Conservation (phyloP, 2,113 vertebrate species). For the Rhinogobius similis region DNA sequence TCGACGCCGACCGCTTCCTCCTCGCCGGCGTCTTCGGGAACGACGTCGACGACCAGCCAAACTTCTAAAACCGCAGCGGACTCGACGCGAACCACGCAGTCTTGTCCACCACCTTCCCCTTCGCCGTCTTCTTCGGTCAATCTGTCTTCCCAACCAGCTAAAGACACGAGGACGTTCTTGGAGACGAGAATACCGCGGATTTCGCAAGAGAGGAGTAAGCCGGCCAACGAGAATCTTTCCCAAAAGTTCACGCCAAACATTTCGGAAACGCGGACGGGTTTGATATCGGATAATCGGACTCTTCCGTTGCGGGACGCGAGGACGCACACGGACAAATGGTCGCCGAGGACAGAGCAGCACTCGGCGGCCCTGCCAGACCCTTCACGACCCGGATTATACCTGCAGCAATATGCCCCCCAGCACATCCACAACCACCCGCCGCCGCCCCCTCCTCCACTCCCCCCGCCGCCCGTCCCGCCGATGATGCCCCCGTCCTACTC, state of each 20-base stretch:
- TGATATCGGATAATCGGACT: slow-evolving; percentile 10
- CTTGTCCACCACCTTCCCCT: slow-evolving; percentile 27
- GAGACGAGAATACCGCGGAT: neutral
- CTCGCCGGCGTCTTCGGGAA: slow-evolving; percentile 2
- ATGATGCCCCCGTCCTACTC: slow-evolving; percentile 51
- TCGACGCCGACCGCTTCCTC: neutral
- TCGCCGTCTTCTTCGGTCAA: neutral
- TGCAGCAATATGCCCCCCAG: slow-evolving; percentile 59
- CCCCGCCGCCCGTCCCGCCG: slow-evolving; percentile 50
- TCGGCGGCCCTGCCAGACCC: slow-evolving; percentile 5
- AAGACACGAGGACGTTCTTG: neutral
- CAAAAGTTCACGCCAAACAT: neutral
- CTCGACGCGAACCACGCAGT: neutral
- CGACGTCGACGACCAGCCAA: neutral
- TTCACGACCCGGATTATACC: slow-evolving; percentile 39
- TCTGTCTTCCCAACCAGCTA: slow-evolving; percentile 52
- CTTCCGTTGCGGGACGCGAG: neutral
- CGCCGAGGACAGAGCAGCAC: slow-evolving; percentile 20
- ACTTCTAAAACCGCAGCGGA: slow-evolving; percentile 9
- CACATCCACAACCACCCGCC: slow-evolving; percentile 31
- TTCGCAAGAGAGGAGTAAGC: neutral
- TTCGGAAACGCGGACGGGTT: neutral
- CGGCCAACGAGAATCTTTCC: neutral
- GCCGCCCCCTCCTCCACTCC: slow-evolving; percentile 13
- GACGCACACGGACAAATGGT: slow-evolving; percentile 42